Conservation (phyloP, 1,140 invertebrate species). For the Drosophila varians region DNA sequence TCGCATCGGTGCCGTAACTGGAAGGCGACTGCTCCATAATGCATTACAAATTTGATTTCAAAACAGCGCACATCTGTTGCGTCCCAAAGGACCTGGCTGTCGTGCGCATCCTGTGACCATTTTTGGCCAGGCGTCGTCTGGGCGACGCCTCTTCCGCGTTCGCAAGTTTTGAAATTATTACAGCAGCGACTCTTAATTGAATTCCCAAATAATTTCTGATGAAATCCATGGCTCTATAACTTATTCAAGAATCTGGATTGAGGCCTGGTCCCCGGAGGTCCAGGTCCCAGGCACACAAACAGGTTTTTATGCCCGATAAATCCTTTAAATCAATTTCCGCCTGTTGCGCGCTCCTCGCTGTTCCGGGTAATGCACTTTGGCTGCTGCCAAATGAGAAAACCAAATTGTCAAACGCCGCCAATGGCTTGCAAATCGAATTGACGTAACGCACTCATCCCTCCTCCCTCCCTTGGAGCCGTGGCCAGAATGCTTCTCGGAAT, state of each 20-base stretch:
- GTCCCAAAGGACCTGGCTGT: slow-evolving; percentile 49
- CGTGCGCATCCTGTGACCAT: slow-evolving; percentile 57
- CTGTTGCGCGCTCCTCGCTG: slow-evolving; percentile 39
- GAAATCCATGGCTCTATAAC: neutral
- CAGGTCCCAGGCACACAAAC: slow-evolving; percentile 30
- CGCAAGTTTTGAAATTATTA: neutral
- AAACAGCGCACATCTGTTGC: slow-evolving; percentile 30
- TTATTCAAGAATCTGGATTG: slow-evolving; percentile 12
- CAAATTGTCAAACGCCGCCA: slow-evolving; percentile 76
- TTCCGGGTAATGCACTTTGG: slow-evolving; percentile 47
- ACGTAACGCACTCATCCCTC: slow-evolving; percentile 73
- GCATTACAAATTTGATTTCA: slow-evolving; percentile 71
- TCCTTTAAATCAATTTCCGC: slow-evolving; percentile 81
- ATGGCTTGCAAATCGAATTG: slow-evolving; percentile 77
- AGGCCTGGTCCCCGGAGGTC: neutral
- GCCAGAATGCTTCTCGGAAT: slow-evolving; percentile 43
- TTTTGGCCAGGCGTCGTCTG: slow-evolving; percentile 43
- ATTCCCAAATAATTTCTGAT: neutral
- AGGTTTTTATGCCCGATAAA: slow-evolving; percentile 66
- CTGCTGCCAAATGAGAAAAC: slow-evolving; percentile 25
- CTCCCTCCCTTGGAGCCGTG: too few species aligned
- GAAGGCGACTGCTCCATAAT: slow-evolving; percentile 65
- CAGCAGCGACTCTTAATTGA: neutral
- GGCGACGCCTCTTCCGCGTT: neutral
- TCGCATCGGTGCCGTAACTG: slow-evolving; percentile 19